Conservation (phyloP, 2,888 invertebrate species). For the Caradrina kadenii region DNA sequence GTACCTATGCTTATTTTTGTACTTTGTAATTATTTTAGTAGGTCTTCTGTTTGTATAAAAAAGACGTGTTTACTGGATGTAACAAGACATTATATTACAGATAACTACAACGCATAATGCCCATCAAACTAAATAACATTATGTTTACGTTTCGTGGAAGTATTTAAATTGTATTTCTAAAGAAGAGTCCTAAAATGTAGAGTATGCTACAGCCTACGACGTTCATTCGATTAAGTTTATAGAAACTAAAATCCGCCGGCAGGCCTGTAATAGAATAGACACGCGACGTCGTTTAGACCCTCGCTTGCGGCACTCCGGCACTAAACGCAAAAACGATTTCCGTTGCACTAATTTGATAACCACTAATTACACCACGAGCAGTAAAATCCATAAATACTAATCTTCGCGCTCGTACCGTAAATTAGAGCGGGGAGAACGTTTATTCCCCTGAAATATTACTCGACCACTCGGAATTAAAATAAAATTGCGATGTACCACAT, state of each 20-base stretch:
- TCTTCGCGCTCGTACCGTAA: slow-evolving; percentile 65
- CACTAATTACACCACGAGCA: slow-evolving; percentile 65
- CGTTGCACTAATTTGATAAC: slow-evolving; percentile 64
- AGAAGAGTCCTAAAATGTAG: too few relatives aligned
- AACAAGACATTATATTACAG: too few relatives aligned
- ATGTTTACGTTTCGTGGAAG: too few relatives aligned
- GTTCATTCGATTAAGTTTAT: neutral
- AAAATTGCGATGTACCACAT: slow-evolving; percentile 65
- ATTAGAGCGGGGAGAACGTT: slow-evolving; percentile 66
- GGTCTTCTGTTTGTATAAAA: too few relatives aligned
- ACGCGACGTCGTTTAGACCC: slow-evolving; percentile 15
- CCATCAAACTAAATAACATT: too few relatives aligned
- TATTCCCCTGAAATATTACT: slow-evolving; percentile 72
- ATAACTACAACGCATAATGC: too few relatives aligned
- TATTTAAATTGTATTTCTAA: too few relatives aligned
- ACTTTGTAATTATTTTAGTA: too few relatives aligned
- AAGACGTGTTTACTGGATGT: too few relatives aligned
- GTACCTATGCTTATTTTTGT: too few relatives aligned
- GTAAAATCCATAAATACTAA: slow-evolving; percentile 69
- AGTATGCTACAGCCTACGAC: neutral
- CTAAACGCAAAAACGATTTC: slow-evolving; percentile 57
- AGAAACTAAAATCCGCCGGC: slow-evolving; percentile 9
- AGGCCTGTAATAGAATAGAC: slow-evolving; percentile 17
- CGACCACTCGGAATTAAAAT: slow-evolving; percentile 70
- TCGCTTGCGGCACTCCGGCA: slow-evolving; percentile 30